phyloP scores from a whole-genome alignment of 2,113 vertebrate species.

The zebrafish (Danio rerio) region DNA sequence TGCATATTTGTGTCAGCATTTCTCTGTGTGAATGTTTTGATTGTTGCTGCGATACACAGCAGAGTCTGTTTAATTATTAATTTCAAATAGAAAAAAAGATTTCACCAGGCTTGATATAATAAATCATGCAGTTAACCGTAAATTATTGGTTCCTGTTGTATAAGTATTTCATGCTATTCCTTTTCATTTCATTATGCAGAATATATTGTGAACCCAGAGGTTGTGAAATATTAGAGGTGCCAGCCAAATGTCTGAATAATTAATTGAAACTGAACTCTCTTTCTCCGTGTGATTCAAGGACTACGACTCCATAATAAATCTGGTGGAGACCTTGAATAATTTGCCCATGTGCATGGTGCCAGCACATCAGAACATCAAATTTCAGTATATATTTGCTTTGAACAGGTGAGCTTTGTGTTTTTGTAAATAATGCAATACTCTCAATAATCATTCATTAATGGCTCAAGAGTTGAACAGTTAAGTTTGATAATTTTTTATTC shows the following conservation, averaged over 20 bases:
- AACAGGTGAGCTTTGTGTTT: constrained; percentile 78
- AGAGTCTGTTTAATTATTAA: constrained; percentile 23
- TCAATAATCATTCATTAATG: too few species aligned
- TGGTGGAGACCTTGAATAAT: constrained; percentile 85
- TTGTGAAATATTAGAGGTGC: constrained; percentile 31
- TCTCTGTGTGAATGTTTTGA: constrained; percentile 20
- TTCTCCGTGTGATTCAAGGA: constrained; percentile 72
- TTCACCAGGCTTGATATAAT: background rate
- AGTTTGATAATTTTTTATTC: too few species aligned
- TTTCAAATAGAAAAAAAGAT: background rate
- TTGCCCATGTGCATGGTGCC: constrained; percentile 84
- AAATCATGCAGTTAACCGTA: background rate
- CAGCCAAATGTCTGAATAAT: constrained; percentile 49
- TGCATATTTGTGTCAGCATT: background rate
- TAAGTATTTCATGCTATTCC: background rate
- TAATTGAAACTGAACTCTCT: constrained; percentile 37
- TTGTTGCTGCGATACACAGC: background rate
- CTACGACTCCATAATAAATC: constrained; percentile 83
- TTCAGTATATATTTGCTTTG: constrained; percentile 91
- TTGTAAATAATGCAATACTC: background rate
- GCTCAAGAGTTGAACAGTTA: too few species aligned
- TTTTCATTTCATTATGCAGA: background rate
- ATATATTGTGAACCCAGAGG: background rate
- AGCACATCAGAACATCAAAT: constrained; percentile 85
- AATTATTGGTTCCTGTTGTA: background rate